Conservation (phyloP, 1,140 invertebrate species). For the Pseudomyrmex cubaensis region DNA sequence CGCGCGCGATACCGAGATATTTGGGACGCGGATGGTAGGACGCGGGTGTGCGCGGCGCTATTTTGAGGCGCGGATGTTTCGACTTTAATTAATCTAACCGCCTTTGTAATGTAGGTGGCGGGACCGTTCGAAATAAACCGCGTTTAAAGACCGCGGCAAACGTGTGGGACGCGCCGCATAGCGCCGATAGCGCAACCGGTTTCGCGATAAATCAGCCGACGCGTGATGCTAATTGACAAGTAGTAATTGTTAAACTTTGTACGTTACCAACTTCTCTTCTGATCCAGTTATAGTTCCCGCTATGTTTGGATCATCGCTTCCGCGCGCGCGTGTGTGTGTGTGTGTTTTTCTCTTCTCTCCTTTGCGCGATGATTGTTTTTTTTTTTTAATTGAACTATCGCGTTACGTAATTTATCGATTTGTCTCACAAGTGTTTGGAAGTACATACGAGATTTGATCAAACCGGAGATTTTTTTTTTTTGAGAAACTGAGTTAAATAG, state of each 20-base stretch:
- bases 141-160: neutral
- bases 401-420: neutral
- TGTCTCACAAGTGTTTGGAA: no score
- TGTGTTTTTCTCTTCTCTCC: neutral
- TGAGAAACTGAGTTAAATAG: no score
- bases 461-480: no score
- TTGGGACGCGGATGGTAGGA: constrained; percentile 55
- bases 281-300: neutral
- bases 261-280: constrained; percentile 11
- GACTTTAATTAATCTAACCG: constrained; percentile 67
- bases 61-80: constrained; percentile 69
- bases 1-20: constrained; percentile 64
- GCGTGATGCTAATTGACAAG: constrained; percentile 59
- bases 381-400: constrained; percentile 9
- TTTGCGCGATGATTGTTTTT: neutral
- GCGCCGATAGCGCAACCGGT: constrained; percentile 47
- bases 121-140: constrained; percentile 48
- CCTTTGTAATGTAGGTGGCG: constrained; percentile 55
- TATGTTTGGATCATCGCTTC: constrained; percentile 21
- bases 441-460: no score
- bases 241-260: constrained; percentile 55
- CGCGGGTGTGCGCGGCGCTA: constrained; percentile 49
- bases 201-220: constrained; percentile 46
- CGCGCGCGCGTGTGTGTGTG: neutral
- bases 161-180: constrained; percentile 1